Evolutionary conservation across 2,113 vertebrate species (phyloP).

Genomic region (Otocyon megalotis): DNA sequence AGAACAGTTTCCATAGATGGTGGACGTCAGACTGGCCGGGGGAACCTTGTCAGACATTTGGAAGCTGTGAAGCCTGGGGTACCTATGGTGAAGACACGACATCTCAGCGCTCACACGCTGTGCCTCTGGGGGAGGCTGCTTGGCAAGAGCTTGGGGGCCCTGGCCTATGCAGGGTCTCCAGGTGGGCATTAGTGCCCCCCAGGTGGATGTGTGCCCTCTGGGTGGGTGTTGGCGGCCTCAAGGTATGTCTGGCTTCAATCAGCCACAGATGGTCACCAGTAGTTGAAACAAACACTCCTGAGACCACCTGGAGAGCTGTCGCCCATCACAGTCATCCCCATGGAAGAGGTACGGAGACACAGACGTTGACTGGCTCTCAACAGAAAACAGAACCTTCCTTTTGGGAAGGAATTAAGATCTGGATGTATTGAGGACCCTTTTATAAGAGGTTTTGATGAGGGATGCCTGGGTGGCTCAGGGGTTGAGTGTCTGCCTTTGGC

Average conservation of each 20-base stretch:
- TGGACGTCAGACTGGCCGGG: fast-evolving
- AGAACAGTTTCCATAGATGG: fast-evolving
- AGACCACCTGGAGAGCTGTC: fast-evolving
- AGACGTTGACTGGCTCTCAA: fast-evolving
- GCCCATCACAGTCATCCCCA: fast-evolving
- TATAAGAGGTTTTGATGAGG: neutral
- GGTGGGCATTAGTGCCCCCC: neutral
- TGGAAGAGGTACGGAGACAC: fast-evolving
- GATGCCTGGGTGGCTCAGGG: no score
- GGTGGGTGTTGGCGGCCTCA: neutral
- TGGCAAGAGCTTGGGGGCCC: no score
- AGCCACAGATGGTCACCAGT: neutral
- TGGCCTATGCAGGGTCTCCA: neutral
- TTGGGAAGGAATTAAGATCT: neutral
- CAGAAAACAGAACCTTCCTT: neutral
- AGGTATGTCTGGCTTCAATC: neutral
- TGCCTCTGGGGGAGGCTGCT: fast-evolving
- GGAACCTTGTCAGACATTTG: fast-evolving
- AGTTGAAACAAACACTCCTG: neutral
- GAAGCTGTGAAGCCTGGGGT: fast-evolving
- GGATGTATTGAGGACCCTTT: neutral
- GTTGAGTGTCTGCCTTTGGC: no score
- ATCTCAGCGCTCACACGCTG: fast-evolving
- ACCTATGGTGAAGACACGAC: fast-evolving
- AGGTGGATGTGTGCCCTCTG: neutral